Evolutionary conservation across 2,888 invertebrate genomes (phyloP), one percentile per base, ranked within the genome.

Genomic region (Diaprepes abbreviatus): DNA sequence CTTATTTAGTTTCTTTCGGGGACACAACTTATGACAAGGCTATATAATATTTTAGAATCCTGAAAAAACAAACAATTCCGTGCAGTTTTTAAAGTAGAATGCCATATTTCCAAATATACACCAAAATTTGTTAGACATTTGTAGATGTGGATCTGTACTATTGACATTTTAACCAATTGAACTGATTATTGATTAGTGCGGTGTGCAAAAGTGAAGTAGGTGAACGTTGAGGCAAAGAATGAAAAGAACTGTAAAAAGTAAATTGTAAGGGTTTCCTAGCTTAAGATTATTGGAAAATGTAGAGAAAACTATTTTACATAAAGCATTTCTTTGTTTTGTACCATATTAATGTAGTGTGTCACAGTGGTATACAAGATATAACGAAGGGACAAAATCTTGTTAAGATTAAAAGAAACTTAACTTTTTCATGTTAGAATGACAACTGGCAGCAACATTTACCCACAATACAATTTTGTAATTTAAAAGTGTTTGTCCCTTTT

Each of bases 171-270:
- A 54, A 17, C 10, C 10, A 36, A 57, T 24, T 36, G 24, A 40
- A 57, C 54, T 54, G 54, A 54, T 54, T 16, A 54, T 31, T 16
- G 14, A n/a, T 5, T 54, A 19, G 19, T 54, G n/a, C 14, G 35
- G 45, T 17, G 24, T 45, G 45, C 21, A 54, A 36, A 19, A 28
- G 21, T n/a, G n/a, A 57, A 14, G 28, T 57, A 24, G 12, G 12
- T 12, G 40, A 40, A 16, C 24, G 28, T 52, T 52, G 24, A 52
- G 3, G 6, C 16, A 36, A 16, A 14, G 2, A 52, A 16, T 17
- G 33, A 28, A 17, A 1, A 43, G 52, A 6, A 52, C 12, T 54
- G 36, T 54, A 54, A 36, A 54, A 54, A 54, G 54, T 54, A 36
- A 17, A 6, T 12, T n/a, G 16, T 50, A n/a, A 28, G 17, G 33